Evolutionary conservation across 2,888 invertebrate species (phyloP).

Genomic region (Parnassius orleans): DNA sequence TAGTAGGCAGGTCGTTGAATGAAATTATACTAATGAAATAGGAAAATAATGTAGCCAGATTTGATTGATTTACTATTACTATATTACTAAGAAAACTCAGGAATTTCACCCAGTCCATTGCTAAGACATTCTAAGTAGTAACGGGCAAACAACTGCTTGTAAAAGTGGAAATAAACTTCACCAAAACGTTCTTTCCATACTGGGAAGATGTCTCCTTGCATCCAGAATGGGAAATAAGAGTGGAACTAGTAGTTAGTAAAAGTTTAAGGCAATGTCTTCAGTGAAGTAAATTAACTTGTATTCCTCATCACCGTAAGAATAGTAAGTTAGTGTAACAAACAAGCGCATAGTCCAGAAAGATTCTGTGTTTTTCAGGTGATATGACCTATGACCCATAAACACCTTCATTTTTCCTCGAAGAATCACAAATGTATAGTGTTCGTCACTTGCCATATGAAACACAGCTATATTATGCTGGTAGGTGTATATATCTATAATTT

Average conservation of each 20-base stretch:
- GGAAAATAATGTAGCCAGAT: constrained; percentile 53
- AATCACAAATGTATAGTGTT: too few relatives aligned
- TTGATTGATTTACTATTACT: too few relatives aligned
- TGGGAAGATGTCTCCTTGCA: constrained; percentile 74
- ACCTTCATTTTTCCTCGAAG: too few relatives aligned
- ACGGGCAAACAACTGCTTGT: constrained; percentile 83
- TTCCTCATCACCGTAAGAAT: constrained; percentile 72
- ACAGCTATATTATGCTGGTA: too few relatives aligned
- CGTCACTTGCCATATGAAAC: too few relatives aligned
- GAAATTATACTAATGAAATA: constrained; percentile 62
- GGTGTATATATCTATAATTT: too few relatives aligned
- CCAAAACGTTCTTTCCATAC: constrained; percentile 81
- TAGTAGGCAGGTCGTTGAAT: constrained; percentile 81
- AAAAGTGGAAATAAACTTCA: constrained; percentile 83
- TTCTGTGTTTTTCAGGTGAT: too few relatives aligned
- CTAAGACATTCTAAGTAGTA: constrained; percentile 80
- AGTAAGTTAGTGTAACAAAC: constrained; percentile 80
- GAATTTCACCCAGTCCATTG: too few relatives aligned
- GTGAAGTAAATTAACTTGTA: constrained; percentile 84
- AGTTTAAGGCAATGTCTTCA: constrained; percentile 85
- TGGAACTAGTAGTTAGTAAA: constrained; percentile 85
- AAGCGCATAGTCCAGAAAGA: too few relatives aligned
- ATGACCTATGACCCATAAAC: too few relatives aligned
- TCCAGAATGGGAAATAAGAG: constrained; percentile 83
- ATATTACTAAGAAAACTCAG: too few relatives aligned